Evolutionary conservation across 2,888 invertebrate genomes (phyloP).

Genomic region (Lagria hirta): DNA sequence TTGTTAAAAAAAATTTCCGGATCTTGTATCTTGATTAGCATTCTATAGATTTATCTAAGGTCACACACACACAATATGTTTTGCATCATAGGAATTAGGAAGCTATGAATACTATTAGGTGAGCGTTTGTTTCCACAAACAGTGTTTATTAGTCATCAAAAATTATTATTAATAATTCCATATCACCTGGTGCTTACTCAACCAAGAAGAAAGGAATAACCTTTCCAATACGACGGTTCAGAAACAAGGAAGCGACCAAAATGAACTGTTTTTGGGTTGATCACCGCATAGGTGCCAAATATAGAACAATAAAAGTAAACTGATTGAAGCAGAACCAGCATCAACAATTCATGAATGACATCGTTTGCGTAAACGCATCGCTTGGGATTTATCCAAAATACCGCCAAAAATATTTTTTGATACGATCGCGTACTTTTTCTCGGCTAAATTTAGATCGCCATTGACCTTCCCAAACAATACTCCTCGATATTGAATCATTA

Average conservation of each 20-base stretch:
- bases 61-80: slow-evolving; percentile 19
- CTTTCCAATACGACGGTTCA: no score
- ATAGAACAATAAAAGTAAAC: no score
- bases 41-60: no score
- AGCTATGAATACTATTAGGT: no score
- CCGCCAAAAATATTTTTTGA: background rate
- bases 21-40: background rate
- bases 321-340: no score
- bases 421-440: slow-evolving; percentile 1
- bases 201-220: slow-evolving; percentile 6
- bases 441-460: slow-evolving; percentile 9
- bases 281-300: no score
- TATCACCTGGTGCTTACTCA: slow-evolving; percentile 13
- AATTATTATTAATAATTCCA: slow-evolving; percentile 6
- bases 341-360: slow-evolving; percentile 7
- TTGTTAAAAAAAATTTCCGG: slow-evolving; percentile 12
- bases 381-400: slow-evolving; percentile 4
- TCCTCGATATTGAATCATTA: slow-evolving; percentile 14
- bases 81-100: slow-evolving; percentile 12
- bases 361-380: background rate
- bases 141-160: slow-evolving; percentile 13
- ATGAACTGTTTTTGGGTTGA: no score
- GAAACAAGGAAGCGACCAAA: no score
- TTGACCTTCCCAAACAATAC: slow-evolving; percentile 9
- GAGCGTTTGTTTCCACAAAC: slow-evolving; percentile 14